These are phyloP conservation scores for honey bee (Apis mellifera) DNA, from an alignment of 1,140 invertebrate species.

Conservation along the genomic window Amel_HAv3.1 CM009932.2:12116501-12117000, in stretches of 20 bases:
- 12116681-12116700: neutral
- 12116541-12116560: neutral
- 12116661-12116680: neutral
- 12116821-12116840: no score
- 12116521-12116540: constrained; percentile 20
- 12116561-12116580: no score
- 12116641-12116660: neutral
- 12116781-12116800: neutral
- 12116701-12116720: neutral
- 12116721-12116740: neutral
- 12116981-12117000: constrained; percentile 90
- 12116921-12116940: constrained; percentile 90
- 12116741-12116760: neutral
- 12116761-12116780: neutral
- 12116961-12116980: constrained; percentile 95
- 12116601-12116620: neutral
- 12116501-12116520: neutral
- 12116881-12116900: neutral
- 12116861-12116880: neutral
- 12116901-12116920: constrained; percentile 83
- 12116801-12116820: no score
- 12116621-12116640: neutral
- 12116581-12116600: no score
- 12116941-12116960: constrained; percentile 93
- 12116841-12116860: neutral